Base-by-base conservation (phyloP, 2,888 invertebrate species). In the Sesia apiformis region DNA sequence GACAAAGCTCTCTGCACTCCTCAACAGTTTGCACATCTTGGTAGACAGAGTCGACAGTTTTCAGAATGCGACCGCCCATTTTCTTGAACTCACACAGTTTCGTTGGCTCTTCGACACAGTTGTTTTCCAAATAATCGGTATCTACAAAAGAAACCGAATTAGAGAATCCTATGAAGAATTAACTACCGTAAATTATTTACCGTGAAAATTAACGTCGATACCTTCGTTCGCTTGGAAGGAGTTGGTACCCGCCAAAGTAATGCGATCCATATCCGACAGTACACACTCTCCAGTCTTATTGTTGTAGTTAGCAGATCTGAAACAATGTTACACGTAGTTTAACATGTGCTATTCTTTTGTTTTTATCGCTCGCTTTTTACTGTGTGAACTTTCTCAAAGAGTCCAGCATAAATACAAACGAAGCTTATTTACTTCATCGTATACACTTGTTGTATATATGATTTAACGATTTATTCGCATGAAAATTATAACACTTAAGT, bases 31-130 rank as follows among this genome's bases (percentile, higher is more conserved):
- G 94, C 52, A 97, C 95, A 71, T 97, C 96, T 88, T 96, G 96
- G 76, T 96, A 96, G 39, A 97, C 97, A 3, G 97, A 96, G 75
- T 97, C 97, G 52, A 97, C 97, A 0, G 97, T 97, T 85, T 97
- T 97, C 62, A 97, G 85, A 66, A 97, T 97, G 70, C 96, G 94
- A 7, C 97, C 97, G 49, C 92, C 92, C 78, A 96, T 92, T 76
- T 96, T 95, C 84, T 97, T 96, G 90, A 97, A 98, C 84, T 97
- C 97, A 86, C 97, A 97, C 60, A 97, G 90, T 80, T 96, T 97
- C 52, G 96, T 96, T n/a, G 97, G 97, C 74, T 97, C 97, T 71
- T 96, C 96, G 42, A 97, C 96, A 81, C 97, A 97, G 80, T 97
- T 96, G 84, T 97, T 97, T 82, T 97, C 97, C 87, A 97, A 91